A percentile compares a stretch with the other conserved stretches of the same genome.
Conservation (phyloP, 2,797 vertebrate species). For the Crocodylus rhombifer region DNA sequence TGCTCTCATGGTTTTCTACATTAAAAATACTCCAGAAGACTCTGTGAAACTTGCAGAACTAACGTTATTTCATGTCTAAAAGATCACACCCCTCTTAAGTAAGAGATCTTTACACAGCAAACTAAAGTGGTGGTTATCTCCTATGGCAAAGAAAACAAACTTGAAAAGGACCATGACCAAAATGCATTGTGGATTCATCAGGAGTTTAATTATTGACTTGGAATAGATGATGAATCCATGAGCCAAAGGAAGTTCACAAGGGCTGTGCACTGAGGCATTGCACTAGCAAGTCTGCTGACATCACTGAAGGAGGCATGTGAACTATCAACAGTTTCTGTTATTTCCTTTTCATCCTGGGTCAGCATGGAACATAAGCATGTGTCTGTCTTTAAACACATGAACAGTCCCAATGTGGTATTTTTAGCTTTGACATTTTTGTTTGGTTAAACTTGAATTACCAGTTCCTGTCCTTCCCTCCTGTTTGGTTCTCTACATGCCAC, state of each 20-base stretch:
- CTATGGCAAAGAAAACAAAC: background rate
- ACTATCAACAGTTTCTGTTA: background rate
- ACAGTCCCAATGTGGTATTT: conserved; percentile 21
- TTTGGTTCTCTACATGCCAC: background rate
- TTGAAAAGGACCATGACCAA: background rate
- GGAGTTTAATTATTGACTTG: background rate
- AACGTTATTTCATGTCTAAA: too few relatives aligned
- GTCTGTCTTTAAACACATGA: background rate
- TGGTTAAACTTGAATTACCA: conserved; percentile 23
- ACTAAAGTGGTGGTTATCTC: background rate
- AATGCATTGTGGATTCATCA: background rate
- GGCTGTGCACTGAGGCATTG: background rate
- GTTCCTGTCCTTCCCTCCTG: background rate
- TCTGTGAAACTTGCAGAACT: too few relatives aligned
- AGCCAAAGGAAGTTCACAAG: background rate
- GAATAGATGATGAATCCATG: rapidly evolving
- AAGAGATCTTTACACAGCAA: background rate
- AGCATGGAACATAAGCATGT: background rate
- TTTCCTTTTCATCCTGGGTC: background rate
- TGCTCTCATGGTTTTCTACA: too few relatives aligned
- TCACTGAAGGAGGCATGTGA: background rate
- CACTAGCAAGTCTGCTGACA: background rate
- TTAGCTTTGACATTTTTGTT: background rate
- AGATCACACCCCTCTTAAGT: background rate
- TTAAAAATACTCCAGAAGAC: too few relatives aligned